These are phyloP conservation scores for Spongilla lacustris DNA, from an alignment of 37 sponge, comb jelly and placozoan genomes.

Conservation along the genomic window DNA sequence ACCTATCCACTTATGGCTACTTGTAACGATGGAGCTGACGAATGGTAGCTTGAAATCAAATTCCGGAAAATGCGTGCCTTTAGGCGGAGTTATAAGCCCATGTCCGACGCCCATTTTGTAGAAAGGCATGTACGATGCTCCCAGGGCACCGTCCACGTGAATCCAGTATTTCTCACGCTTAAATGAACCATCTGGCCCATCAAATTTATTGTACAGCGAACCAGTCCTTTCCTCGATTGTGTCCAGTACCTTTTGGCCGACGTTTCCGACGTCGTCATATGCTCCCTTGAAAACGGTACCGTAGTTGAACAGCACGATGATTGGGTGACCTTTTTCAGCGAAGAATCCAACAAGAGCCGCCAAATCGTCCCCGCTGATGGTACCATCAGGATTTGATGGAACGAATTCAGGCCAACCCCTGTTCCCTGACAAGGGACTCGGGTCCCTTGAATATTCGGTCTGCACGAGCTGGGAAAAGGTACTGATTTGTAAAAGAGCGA, in stretches of 20 bases:
- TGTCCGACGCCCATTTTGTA: conserved; percentile 18
- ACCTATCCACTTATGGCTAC: conserved; percentile 37
- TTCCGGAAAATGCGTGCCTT: neutral
- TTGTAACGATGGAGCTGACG: conserved; percentile 35
- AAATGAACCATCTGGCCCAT: too few species aligned
- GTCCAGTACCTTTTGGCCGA: neutral
- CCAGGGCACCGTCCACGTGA: conserved; percentile 48
- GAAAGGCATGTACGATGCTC: conserved; percentile 48
- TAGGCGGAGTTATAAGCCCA: neutral
- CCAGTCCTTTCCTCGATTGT: too few species aligned
- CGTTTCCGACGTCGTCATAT: neutral
- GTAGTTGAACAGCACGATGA: neutral
- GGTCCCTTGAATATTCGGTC: too few species aligned
- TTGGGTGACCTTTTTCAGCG: neutral
- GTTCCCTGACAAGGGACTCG: too few species aligned
- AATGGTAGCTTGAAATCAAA: conserved; percentile 30
- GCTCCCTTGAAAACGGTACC: neutral
- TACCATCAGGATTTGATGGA: neutral
- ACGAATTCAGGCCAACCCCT: neutral
- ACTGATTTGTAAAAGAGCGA: neutral
- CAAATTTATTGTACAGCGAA: too few species aligned
- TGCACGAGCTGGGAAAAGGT: neutral
- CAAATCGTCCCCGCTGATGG: neutral
- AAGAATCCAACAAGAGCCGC: neutral
- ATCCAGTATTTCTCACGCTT: conserved; percentile 12